Evolutionary conservation across 2,113 vertebrate species (phyloP).

Genomic region (Paramisgurnus dabryanus): DNA sequence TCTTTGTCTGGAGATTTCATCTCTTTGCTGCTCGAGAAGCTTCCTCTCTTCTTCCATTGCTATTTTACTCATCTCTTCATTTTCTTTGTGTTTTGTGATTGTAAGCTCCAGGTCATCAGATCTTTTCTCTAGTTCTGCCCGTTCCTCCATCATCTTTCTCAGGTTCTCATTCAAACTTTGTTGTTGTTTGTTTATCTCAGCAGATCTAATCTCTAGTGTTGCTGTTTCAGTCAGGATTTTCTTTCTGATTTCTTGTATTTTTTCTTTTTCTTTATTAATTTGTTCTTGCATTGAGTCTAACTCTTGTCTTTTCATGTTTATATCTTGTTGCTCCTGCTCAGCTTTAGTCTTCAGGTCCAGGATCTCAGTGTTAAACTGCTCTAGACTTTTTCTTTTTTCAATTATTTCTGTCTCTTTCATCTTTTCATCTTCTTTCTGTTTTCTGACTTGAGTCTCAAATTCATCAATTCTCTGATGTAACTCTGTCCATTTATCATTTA

Average conservation of each 20-base stretch:
- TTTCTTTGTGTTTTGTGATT: conserved; percentile 15
- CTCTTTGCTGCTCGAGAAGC: not conserved
- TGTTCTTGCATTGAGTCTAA: not conserved
- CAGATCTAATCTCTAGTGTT: not conserved
- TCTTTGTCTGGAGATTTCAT: not conserved
- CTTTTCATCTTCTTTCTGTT: not conserved
- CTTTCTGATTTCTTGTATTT: not conserved
- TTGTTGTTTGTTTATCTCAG: not conserved
- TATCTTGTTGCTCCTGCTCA: not conserved
- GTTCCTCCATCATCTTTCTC: conserved; percentile 10
- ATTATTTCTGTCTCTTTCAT: not conserved
- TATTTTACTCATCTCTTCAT: not conserved
- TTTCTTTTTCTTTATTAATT: not conserved
- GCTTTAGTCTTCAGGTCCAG: not conserved
- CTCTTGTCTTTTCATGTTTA: conserved; percentile 13
- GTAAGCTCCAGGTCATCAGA: not conserved
- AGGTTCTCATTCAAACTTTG: not conserved
- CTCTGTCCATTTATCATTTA: not conserved
- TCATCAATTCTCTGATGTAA: conserved; percentile 10
- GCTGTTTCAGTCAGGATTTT: not conserved
- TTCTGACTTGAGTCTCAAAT: not conserved
- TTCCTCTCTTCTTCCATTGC: conserved; percentile 31
- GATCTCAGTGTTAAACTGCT: not conserved
- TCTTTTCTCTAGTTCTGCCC: conserved; percentile 10
- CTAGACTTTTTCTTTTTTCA: not conserved